These are phyloP conservation scores for Cantharis lateralis DNA, from an alignment of 2,888 invertebrate species.

Conservation along the genomic window DNA sequence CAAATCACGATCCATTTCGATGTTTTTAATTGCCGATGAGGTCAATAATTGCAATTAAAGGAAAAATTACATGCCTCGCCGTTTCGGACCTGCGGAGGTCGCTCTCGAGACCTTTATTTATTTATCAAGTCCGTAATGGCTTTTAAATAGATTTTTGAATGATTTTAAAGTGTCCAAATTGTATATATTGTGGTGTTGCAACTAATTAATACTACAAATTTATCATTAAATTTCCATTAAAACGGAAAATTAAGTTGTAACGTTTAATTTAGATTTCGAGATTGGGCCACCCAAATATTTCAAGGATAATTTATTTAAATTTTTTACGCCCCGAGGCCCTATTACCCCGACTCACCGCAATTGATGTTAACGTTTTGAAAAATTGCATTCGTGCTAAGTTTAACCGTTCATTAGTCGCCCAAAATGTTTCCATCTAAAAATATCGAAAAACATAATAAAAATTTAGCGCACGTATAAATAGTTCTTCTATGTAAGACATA, in stretches of 20 bases:
- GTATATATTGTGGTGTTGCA: background rate
- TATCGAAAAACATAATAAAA: background rate
- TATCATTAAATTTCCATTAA: background rate
- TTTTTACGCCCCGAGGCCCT: background rate
- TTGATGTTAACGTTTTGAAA: background rate
- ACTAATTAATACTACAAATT: background rate
- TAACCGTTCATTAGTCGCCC: background rate
- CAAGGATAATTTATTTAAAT: background rate
- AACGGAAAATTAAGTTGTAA: background rate
- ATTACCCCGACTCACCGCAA: background rate
- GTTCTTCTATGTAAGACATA: conserved; percentile 43
- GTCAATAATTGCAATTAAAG: conserved; percentile 8
- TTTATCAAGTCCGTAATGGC: background rate
- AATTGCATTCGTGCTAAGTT: background rate
- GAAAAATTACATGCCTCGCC: background rate
- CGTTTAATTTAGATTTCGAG: background rate
- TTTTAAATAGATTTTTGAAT: background rate
- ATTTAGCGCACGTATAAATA: background rate
- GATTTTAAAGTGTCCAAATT: background rate
- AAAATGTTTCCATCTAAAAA: background rate
- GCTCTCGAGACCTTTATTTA: background rate
- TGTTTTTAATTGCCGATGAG: background rate
- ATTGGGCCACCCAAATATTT: background rate
- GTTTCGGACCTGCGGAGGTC: background rate
- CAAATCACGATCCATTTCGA: conserved; percentile 29